phyloP scores from a whole-genome alignment of 2,797 vertebrate species.

The Hozukius guyotensis region DNA sequence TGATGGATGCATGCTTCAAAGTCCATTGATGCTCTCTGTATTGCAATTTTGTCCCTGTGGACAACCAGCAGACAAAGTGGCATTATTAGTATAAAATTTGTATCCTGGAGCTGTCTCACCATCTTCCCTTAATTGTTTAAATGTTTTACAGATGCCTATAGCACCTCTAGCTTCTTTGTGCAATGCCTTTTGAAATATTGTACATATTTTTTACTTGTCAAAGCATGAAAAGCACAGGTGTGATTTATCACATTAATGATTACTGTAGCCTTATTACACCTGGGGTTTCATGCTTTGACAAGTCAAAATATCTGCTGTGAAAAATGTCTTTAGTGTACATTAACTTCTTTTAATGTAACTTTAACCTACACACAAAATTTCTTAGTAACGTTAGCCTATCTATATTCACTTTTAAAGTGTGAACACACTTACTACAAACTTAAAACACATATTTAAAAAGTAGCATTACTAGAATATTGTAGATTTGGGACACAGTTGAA shows the following conservation, averaged over 20 bases:
- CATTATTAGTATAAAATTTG: background rate
- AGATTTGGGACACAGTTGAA: background rate
- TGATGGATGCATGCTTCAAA: background rate
- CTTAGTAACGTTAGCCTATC: too few species aligned
- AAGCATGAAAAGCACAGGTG: background rate
- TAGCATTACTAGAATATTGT: background rate
- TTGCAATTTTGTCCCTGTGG: background rate
- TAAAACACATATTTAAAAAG: background rate
- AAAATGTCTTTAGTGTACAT: background rate
- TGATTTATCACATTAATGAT: background rate
- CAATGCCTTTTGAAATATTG: background rate
- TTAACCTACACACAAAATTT: background rate
- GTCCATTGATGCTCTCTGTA: background rate
- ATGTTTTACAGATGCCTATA: background rate
- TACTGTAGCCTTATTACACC: background rate
- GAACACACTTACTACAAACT: background rate
- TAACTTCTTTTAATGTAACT: background rate
- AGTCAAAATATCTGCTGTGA: background rate
- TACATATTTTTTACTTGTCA: slow-evolving; percentile 1
- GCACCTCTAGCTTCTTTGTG: background rate
- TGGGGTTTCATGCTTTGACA: slow-evolving; percentile 11
- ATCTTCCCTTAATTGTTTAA: background rate
- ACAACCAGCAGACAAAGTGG: background rate
- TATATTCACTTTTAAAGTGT: background rate
- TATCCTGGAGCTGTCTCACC: background rate